Evolutionary conservation across 2,888 invertebrate species (phyloP).

Genomic region (Plutella xylostella): DNA sequence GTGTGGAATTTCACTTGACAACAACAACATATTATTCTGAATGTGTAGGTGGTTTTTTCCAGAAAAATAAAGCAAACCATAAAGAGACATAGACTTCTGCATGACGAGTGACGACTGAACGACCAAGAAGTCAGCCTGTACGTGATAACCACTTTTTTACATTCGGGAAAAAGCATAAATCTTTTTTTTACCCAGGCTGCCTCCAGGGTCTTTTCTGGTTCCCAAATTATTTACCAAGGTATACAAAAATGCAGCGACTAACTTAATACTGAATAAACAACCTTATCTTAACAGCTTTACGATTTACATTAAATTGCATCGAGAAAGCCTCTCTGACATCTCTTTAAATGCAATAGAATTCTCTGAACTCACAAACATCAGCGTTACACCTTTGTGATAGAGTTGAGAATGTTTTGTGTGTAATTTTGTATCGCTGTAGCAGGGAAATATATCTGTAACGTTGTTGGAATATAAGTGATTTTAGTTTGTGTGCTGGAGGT

Average conservation of each 20-base stretch:
- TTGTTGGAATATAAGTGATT: background rate
- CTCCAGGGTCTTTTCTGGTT: background rate
- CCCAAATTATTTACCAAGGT: background rate
- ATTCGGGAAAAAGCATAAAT: slow-evolving; percentile 44
- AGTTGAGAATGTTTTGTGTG: too few species aligned
- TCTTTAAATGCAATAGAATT: slow-evolving; percentile 2
- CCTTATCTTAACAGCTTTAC: background rate
- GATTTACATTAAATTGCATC: background rate
- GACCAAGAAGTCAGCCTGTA: too few species aligned
- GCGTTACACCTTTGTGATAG: too few species aligned
- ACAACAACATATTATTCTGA: too few species aligned
- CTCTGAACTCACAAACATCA: too few species aligned
- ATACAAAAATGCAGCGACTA: background rate
- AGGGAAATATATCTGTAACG: too few species aligned
- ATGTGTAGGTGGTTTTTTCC: too few species aligned
- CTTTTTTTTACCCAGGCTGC: slow-evolving; percentile 28
- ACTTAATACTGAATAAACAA: background rate
- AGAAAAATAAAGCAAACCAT: too few species aligned
- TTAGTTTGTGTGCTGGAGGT: slow-evolving; percentile 5
- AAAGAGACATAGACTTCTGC: too few species aligned
- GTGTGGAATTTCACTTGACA: too few species aligned
- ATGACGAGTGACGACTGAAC: too few species aligned
- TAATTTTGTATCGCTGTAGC: too few species aligned
- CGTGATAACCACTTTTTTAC: slow-evolving; percentile 41
- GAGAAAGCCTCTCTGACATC: background rate